Evolutionary conservation across 2,797 vertebrate species (phyloP).

Genomic region (Leontocebus nigricollis): DNA sequence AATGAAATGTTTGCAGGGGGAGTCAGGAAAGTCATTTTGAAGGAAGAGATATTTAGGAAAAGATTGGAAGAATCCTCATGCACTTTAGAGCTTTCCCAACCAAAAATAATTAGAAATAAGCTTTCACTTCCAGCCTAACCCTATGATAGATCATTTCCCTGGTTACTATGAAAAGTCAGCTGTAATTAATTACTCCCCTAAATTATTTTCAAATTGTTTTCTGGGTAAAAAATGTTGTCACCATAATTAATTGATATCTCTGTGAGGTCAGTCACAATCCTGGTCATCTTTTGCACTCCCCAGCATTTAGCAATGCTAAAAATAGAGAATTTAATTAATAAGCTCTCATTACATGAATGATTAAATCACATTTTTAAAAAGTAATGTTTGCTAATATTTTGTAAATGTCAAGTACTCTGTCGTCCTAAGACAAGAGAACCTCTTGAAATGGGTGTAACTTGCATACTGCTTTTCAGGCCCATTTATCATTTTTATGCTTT

Average conservation of each 20-base stretch:
- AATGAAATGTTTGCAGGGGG: background rate
- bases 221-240: conserved; percentile 52
- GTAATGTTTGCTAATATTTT: conserved; percentile 30
- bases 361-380: conserved; percentile 32
- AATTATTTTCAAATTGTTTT: conserved; percentile 46
- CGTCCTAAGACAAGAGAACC: background rate
- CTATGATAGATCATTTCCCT: background rate
- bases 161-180: conserved; percentile 29
- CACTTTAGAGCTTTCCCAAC: background rate
- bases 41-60: background rate
- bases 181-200: conserved; percentile 52
- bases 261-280: background rate
- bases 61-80: background rate
- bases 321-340: conserved; percentile 65
- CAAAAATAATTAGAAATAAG: background rate
- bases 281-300: conserved; percentile 3
- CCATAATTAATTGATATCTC: conserved; percentile 50
- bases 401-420: background rate
- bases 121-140: background rate
- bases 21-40: too few relatives aligned
- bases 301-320: background rate
- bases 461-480: background rate
- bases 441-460: background rate
- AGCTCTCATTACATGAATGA: conserved; percentile 37
- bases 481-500: conserved; percentile 55